Evolutionary conservation across 2,113 vertebrate species (phyloP).

Genomic region (Chroicocephalus ridibundus): DNA sequence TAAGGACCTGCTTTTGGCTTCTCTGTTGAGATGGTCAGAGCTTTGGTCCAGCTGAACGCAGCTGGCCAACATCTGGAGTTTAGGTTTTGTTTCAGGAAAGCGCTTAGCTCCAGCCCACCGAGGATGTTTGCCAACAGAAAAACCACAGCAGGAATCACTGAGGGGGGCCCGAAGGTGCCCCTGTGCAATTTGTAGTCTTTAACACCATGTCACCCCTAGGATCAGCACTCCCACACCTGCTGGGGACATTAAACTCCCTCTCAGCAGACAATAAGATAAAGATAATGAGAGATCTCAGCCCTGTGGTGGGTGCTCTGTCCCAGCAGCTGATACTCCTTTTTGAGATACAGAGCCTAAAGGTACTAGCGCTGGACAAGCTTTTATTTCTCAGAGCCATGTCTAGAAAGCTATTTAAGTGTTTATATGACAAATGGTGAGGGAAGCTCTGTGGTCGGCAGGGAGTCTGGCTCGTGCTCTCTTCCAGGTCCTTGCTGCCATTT

Average conservation of each 20-base stretch:
- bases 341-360: background rate
- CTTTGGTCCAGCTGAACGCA: background rate
- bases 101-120: background rate
- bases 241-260: background rate
- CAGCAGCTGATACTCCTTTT: background rate
- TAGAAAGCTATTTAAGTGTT: constrained; percentile 6
- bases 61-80: background rate
- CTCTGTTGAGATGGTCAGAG: background rate
- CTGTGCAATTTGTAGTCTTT: background rate
- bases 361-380: background rate
- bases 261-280: background rate
- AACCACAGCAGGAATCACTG: background rate
- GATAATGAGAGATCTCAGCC: background rate
- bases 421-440: background rate
- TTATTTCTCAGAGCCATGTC: background rate
- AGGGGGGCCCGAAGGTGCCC: background rate
- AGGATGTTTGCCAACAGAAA: background rate
- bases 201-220: background rate
- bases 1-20: background rate
- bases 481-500: background rate
- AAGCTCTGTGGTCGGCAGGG: background rate
- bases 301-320: background rate
- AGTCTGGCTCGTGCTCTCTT: background rate
- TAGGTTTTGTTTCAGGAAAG: background rate
- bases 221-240: background rate